A percentile compares a stretch with the other conserved stretches of the same genome.
Evolutionary conservation across 2,888 invertebrate genomes (phyloP).

Genomic region (Ochropacha duplaris): DNA sequence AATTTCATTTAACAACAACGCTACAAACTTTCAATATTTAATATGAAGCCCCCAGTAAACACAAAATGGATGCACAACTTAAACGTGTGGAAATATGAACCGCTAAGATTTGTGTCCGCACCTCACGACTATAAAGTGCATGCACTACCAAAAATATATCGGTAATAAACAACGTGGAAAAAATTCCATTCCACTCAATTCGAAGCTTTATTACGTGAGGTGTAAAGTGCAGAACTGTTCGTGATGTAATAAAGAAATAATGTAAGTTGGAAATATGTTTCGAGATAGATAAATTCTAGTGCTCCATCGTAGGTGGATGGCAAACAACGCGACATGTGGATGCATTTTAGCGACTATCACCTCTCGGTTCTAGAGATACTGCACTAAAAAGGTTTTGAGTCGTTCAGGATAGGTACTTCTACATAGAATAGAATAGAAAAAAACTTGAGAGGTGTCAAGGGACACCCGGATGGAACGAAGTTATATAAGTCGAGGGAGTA

Average conservation of each 20-base stretch:
- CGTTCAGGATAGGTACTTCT: background rate
- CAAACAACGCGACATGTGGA: slow-evolving; percentile 50
- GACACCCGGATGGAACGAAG: no score
- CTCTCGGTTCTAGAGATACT: slow-evolving; percentile 15
- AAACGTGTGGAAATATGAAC: slow-evolving; percentile 50
- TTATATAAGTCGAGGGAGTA: no score
- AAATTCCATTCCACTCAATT: slow-evolving; percentile 1
- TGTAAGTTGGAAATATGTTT: slow-evolving; percentile 31
- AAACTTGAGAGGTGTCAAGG: no score
- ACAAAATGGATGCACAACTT: slow-evolving; percentile 11
- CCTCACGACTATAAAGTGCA: slow-evolving; percentile 54
- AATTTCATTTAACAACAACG: background rate
- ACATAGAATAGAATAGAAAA: no score
- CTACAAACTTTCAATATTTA: background rate
- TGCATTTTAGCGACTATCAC: slow-evolving; percentile 42
- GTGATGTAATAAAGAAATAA: slow-evolving; percentile 4
- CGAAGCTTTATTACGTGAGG: background rate
- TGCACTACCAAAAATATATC: slow-evolving; percentile 57
- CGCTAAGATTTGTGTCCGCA: slow-evolving; percentile 53
- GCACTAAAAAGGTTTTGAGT: background rate
- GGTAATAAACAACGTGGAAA: slow-evolving; percentile 55
- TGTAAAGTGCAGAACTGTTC: background rate
- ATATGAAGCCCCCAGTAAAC: background rate
- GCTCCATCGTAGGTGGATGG: slow-evolving; percentile 44
- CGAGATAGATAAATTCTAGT: slow-evolving; percentile 52